Evolutionary conservation across 2,797 vertebrate genomes (phyloP).

Genomic region (Amblyraja radiata): DNA sequence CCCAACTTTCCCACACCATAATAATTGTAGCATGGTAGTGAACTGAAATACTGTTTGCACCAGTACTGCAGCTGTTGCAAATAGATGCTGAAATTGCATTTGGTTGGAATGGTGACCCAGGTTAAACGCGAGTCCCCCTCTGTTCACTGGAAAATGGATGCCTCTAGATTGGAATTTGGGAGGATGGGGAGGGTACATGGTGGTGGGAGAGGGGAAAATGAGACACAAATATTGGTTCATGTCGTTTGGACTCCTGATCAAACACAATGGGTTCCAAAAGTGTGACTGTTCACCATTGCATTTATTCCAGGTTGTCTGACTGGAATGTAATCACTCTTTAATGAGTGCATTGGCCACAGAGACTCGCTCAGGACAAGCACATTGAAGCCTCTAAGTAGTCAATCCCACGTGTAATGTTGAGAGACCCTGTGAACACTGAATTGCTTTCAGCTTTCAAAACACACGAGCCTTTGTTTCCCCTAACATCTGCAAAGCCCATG

Average conservation of each 20-base stretch:
- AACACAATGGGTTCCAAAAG: background rate
- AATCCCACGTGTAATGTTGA: background rate
- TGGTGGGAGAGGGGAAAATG: too few relatives aligned
- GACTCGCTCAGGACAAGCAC: background rate
- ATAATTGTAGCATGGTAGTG: background rate
- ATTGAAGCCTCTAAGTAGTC: background rate
- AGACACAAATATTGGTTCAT: background rate
- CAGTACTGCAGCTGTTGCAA: background rate
- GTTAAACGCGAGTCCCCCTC: background rate
- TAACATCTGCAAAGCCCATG: conserved; percentile 18
- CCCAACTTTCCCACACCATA: too few relatives aligned
- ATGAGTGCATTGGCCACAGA: background rate
- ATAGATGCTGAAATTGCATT: background rate
- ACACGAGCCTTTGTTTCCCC: background rate
- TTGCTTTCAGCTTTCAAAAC: conserved; percentile 21
- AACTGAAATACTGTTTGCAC: background rate
- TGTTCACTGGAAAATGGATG: background rate
- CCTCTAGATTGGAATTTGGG: too few relatives aligned
- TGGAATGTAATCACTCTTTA: background rate
- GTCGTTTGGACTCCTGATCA: background rate
- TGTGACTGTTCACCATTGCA: background rate
- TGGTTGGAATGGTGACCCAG: background rate
- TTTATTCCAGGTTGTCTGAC: background rate
- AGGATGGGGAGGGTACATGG: too few relatives aligned
- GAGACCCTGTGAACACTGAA: background rate